phyloP scores from a whole-genome alignment of 1,140 invertebrate species.

The Drosophila ogumai region DNA sequence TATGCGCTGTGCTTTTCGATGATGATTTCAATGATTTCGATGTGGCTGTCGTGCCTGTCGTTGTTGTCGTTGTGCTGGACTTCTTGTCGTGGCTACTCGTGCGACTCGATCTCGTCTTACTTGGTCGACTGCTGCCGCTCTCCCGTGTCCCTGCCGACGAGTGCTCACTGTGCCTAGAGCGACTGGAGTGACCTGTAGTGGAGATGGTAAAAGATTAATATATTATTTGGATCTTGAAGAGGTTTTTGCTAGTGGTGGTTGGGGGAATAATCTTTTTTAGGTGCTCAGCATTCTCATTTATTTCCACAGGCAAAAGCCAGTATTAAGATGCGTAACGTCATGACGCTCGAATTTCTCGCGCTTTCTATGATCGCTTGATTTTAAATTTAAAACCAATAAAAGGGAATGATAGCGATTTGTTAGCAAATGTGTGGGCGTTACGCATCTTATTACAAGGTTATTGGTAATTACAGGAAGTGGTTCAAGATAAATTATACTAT shows the following conservation, averaged over 20 bases:
- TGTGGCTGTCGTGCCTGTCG: conserved; percentile 32
- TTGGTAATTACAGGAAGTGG: too few species aligned
- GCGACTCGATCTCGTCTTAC: conserved; percentile 62
- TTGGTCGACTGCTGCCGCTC: conserved; percentile 54
- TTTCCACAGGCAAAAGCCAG: too few species aligned
- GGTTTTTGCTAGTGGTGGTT: conserved; percentile 11
- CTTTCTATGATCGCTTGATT: neutral
- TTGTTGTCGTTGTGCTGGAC: conserved; percentile 48
- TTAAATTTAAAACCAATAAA: too few species aligned
- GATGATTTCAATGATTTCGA: conserved; percentile 51
- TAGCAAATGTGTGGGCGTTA: neutral
- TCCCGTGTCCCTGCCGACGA: conserved; percentile 36
- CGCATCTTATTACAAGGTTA: neutral
- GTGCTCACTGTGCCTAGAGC: conserved; percentile 74
- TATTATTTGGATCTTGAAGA: neutral
- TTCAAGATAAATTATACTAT: too few species aligned
- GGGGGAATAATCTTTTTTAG: neutral
- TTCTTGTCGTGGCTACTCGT: conserved; percentile 64
- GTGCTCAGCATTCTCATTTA: neutral
- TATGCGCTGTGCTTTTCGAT: conserved; percentile 60
- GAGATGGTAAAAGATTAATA: neutral
- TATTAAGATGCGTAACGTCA: too few species aligned
- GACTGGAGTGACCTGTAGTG: conserved; percentile 79
- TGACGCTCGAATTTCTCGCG: neutral
- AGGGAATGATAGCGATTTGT: too few species aligned